These are phyloP conservation scores for Nomada fucata DNA, from an alignment of 2,888 invertebrate species.

Conservation along the genomic window DNA sequence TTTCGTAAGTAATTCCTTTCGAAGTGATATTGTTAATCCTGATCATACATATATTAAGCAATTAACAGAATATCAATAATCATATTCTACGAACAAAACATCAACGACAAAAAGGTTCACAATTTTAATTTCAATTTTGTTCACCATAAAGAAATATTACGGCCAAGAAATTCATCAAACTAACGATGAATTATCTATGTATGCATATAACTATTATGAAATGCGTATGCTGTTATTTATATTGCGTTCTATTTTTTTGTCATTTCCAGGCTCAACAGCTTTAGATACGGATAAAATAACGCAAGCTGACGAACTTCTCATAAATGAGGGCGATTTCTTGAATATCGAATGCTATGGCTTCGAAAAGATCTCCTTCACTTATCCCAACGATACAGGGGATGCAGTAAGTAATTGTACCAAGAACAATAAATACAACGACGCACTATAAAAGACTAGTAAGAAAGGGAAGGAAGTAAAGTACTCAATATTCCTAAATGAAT, in stretches of 20 bases:
- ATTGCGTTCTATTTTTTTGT: background rate
- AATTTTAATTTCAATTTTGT: background rate
- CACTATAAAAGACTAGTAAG: too few species aligned
- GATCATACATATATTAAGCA: too few species aligned
- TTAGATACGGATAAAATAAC: conserved; percentile 62
- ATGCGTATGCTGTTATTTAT: too few species aligned
- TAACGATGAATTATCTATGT: background rate
- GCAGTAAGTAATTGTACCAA: conserved; percentile 26
- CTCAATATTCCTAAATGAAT: too few species aligned
- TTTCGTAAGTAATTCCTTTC: background rate
- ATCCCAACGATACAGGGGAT: conserved; percentile 60
- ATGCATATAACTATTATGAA: too few species aligned
- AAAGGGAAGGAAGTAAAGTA: too few species aligned
- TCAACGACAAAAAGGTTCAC: background rate
- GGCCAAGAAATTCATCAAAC: background rate
- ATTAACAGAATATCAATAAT: too few species aligned
- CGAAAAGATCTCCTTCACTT: conserved; percentile 66
- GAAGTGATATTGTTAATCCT: too few species aligned
- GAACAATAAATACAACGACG: too few species aligned
- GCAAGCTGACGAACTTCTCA: conserved; percentile 62
- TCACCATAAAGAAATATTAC: background rate
- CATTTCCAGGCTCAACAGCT: conserved; percentile 61
- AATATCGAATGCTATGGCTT: conserved; percentile 70
- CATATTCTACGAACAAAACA: too few species aligned
- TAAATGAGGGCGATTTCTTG: conserved; percentile 75